Evolutionary conservation across 2,113 vertebrate genomes (phyloP).

Genomic region (mouse (Mus musculus)): DNA sequence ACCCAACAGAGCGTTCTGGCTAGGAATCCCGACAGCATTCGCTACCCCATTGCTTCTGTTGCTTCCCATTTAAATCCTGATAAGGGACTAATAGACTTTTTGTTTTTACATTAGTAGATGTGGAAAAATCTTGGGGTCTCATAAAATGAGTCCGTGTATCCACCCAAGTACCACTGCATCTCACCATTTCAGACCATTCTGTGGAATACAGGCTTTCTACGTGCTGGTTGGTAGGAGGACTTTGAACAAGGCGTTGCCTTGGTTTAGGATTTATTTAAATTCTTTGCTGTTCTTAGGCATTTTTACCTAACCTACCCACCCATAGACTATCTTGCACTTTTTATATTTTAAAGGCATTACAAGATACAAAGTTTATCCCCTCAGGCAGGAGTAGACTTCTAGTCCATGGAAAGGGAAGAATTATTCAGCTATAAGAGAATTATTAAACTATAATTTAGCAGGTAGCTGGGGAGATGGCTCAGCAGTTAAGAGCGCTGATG

Average conservation of each 20-base stretch:
- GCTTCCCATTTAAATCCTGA: neutral
- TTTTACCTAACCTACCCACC: neutral
- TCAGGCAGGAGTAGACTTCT: neutral
- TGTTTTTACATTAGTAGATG: neutral
- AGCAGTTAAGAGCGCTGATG: neutral
- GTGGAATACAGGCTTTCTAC: neutral
- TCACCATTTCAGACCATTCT: neutral
- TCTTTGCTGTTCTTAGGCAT: neutral
- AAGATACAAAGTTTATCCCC: neutral
- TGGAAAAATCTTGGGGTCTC: neutral
- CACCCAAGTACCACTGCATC: neutral
- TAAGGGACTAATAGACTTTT: neutral
- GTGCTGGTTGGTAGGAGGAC: neutral
- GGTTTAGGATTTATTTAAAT: neutral
- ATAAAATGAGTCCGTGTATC: neutral
- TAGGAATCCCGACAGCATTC: neutral
- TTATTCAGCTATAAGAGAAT: conserved; percentile 20
- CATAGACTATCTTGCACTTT: neutral
- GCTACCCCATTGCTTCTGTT: neutral
- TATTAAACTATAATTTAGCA: neutral
- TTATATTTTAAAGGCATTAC: conserved; percentile 38
- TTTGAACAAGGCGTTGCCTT: neutral
- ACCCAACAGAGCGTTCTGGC: neutral
- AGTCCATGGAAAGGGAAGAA: neutral
- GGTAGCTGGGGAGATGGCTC: neutral